Evolutionary conservation across 2,797 vertebrate genomes (phyloP), one percentile per base, ranked within the genome.

Genomic region (Naso thynnoides): DNA sequence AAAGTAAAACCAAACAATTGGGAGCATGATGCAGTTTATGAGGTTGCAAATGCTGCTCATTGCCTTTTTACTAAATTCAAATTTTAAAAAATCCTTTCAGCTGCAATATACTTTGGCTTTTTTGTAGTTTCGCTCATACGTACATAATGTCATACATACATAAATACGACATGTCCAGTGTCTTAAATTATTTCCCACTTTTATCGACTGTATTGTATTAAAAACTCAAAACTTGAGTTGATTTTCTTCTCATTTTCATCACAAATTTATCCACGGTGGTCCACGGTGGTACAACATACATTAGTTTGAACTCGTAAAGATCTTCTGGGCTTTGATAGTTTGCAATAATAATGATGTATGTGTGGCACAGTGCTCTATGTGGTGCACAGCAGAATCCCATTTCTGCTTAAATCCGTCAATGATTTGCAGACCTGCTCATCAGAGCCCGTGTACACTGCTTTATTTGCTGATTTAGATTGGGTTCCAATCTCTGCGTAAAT

Each of bases 391-490:
- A 72, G 49, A 84, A 82, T 80, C 79, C 56, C 45, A 73, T 89
- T 84, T 80, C 57, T 65, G 53, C 69, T 68, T 72, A 85, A 87
- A 86, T 66, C 78, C 44, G 19, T 64, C 77, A 45, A 23, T 70
- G 64, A 61, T 73, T 84, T 82, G 74, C 70, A 72, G 75, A 61
- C 69, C 73, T 65, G 65, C 85, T 87, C 82, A 54, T 84, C 73
- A 61, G 41, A 73, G 73, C 72, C 73, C 72, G 15, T 81, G 82
- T 76, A 81, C 75, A 70, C 80, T 66, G 84, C 87, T 89, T 87
- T 93, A 90, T 93, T 91, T 92, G 86, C 87, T 66, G 73, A 84
- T 92, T 81, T 66, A 91, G 86, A 91, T 93, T 91, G 90, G 73
- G n/a, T 89, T 84, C 83, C 82, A 88, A 79, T 93, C 91, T 90